Evolutionary conservation across 2,888 invertebrate genomes (phyloP).

Genomic region (Drosophila recens): DNA sequence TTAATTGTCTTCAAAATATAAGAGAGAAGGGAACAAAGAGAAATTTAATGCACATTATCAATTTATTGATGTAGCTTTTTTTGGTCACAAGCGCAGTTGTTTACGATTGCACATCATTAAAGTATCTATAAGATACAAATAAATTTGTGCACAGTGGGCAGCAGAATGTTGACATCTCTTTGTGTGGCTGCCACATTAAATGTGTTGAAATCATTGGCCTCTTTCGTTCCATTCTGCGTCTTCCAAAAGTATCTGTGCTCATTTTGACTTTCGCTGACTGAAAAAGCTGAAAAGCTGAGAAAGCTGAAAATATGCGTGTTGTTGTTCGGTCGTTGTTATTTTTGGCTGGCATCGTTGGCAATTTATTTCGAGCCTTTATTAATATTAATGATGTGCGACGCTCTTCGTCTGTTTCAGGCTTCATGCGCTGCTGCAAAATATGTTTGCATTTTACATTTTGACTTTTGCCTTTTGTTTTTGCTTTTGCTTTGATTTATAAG

Average conservation of each 20-base stretch:
- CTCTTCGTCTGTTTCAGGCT: constrained; percentile 30
- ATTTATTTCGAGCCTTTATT: constrained; percentile 72
- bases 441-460: constrained; percentile 33
- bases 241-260: constrained; percentile 34
- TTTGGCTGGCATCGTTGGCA: constrained; percentile 60
- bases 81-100: constrained; percentile 33
- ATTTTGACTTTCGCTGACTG: constrained; percentile 58
- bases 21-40: not conserved
- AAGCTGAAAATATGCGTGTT: constrained; percentile 31
- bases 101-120: constrained; percentile 44
- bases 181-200: constrained; percentile 63
- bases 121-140: constrained; percentile 45
- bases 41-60: constrained; percentile 65
- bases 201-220: constrained; percentile 66
- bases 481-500: constrained; percentile 32
- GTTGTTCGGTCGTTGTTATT: constrained; percentile 52
- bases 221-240: constrained; percentile 31
- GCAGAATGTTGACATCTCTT: constrained; percentile 66
- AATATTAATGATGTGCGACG: constrained; percentile 75
- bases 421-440: constrained; percentile 48
- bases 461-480: constrained; percentile 4
- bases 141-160: constrained; percentile 54
- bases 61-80: constrained; percentile 27
- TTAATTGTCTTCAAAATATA: not conserved
- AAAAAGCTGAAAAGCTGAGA: not conserved